phyloP scores from a whole-genome alignment of 2,113 vertebrate genomes.

The Etheostoma spectabile region DNA sequence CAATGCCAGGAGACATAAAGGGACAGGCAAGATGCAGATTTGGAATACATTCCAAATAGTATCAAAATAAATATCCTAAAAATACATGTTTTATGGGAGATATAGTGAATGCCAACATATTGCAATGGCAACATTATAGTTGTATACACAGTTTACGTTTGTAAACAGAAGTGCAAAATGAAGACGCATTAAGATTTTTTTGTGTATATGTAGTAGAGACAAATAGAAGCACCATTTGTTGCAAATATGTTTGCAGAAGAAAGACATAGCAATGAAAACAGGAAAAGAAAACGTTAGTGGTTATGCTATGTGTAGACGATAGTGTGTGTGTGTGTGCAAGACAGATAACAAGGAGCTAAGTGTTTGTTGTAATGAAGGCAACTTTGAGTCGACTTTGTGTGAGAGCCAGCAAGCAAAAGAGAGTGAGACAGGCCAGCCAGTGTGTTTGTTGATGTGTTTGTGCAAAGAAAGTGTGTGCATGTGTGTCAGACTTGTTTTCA shows the following conservation, averaged over 20 bases:
- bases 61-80: neutral
- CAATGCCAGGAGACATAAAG: slow-evolving; percentile 5
- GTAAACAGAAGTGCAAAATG: neutral
- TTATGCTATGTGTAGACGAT: slow-evolving; percentile 13
- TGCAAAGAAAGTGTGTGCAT: slow-evolving; percentile 29
- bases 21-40: slow-evolving; percentile 1
- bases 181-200: neutral
- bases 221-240: slow-evolving; percentile 9
- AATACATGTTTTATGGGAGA: neutral
- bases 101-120: no score
- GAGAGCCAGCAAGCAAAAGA: slow-evolving; percentile 26
- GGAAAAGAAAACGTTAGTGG: slow-evolving; percentile 31
- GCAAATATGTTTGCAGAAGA: slow-evolving; percentile 24
- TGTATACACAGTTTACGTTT: neutral
- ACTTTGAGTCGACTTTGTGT: slow-evolving; percentile 42
- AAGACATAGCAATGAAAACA: slow-evolving; percentile 23
- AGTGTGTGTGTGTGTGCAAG: slow-evolving; percentile 11
- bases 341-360: slow-evolving; percentile 55
- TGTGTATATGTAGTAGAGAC: no score
- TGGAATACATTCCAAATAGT: neutral
- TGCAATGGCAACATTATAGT: neutral
- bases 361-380: slow-evolving; percentile 57
- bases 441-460: slow-evolving; percentile 26
- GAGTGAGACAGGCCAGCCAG: slow-evolving; percentile 26
- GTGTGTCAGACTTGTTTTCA: slow-evolving; percentile 61